Base-by-base conservation (phyloP, 2,888 invertebrate species). In the Hirtodrosophila histrioides region DNA sequence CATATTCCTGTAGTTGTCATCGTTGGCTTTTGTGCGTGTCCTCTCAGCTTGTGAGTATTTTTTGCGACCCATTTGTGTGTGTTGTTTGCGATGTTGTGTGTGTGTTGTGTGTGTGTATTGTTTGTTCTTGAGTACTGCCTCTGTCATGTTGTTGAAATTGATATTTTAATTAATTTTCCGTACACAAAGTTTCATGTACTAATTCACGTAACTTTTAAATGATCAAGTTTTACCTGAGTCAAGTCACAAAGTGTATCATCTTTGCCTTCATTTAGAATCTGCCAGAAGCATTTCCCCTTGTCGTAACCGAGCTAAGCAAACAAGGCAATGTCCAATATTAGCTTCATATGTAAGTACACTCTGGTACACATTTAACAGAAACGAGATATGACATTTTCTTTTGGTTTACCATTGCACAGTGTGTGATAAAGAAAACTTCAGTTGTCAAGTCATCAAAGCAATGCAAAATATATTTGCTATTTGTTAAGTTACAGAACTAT, bases 161-260 rank as follows among this genome's bases (percentile, higher is more conserved):
- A 83, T 81, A 81, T 83, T 83, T 83, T 86, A 83, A 83, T 83
- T 83, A 83, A 78, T 85, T 80, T 70, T 71, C 37, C 69, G 69
- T 66, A 63, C 61, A 62, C 54, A 61, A 60, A 62, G 55, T 72
- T 72, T 57, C 46, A 27, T 64, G 44, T 46, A 36, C 61, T 55
- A 60, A 68, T 65, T 50, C 69, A 50, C 39, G 61, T 66, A 80
- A 78, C 75, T 80, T 79, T 58, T 54, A 63, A 81, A 72, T 80
- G 80, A 78, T 73, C 74, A 82, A 85, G 71, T 85, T 81, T 77
- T 65, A 74, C 74, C 79, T 66, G 29, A 62, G 51, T 44, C 27
- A 33, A 43, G 35, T 7, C 12, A 35, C 17, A 41, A 50, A 44
- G 44, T 48, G 46, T 53, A 64, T 63, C 31, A 43, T 58, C 58